Evolutionary conservation across 2,888 invertebrate genomes (phyloP), one percentile per base, ranked within the genome.

Genomic region (Euzophera pinguis): DNA sequence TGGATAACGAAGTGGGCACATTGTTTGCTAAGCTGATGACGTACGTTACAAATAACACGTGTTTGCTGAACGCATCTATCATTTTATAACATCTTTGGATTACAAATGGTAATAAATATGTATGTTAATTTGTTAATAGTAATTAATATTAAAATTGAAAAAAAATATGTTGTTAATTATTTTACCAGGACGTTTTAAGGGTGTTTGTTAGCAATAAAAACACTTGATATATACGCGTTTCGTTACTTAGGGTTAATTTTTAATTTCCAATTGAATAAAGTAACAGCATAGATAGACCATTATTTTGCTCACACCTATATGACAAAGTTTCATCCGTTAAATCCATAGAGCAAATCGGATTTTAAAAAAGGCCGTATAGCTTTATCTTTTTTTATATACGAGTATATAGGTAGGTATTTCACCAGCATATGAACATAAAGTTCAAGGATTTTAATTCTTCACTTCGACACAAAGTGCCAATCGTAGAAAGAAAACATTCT

Each of bases 1-100:
- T 59, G 60, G 60, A 63, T 65, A 67, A 66, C 59, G 59, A 71
- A 65, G 63, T 64, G 58, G 56, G 60, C 41, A 53, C 53, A 29
- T 47, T 43, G 52, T 52, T 47, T 51, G 48, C 51, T 35, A 39
- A 35, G 16, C 45, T 32, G 45, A 34, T 14, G 17, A 34, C 12
- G 9, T 16, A 10, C n/a, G 10, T 10, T 8, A 38, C 9, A 38
- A 38, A 27, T 22, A 22, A 22, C 22, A 22, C 2, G 14, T 43
- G 27, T 43, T 43, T 45, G 45, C 16, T 29, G n/a, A 43, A 29
- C 42, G 27, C 7, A 45, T 45, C 45, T 45, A 32, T 45, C 32
- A 45, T 32, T 45, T 34, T 4, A 34, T 45, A 34, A 45, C 10
- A 45, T 45, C 16, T 43, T n/a, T 43, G 27, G 7, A 17, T 12